Base-by-base conservation (phyloP, 2,113 vertebrate genomes). In the Bothrops jararaca region DNA sequence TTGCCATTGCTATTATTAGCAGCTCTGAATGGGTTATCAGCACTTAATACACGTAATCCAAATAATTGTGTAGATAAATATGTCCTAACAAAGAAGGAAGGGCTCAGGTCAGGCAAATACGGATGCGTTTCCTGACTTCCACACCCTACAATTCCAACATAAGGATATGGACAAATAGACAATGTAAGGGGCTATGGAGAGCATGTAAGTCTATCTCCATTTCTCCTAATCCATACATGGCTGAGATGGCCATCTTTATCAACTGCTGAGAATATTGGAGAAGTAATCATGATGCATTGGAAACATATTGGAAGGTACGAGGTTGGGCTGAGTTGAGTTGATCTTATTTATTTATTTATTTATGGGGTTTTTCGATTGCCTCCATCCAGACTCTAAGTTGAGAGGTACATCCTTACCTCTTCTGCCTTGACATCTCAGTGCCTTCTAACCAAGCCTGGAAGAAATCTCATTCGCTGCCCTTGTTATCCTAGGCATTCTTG, bases 401-500 rank as follows among this genome's bases (percentile, higher is more conserved):
- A 34, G 64, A n/a, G 24, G 29, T 26, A 12, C 1, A 90, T 34
- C 1, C 24, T 23, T 45, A 7, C 20, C 3, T 58, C 26, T 5
- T 86, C n/a, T 50, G 64, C 29, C 15, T 5, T 89, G 50, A 89
- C 23, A 45, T 52, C 53, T 56, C 15, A 88, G 20, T 26, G 26
- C 22, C 57, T 56, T 9, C 58, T 53, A 2, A 7, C 11, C 4
- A 53, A 34, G 42, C 4, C 29, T 29, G 13, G 80, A n/a, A 85
- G 20, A 15, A 69, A 69, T 18, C 64, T 23, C 15, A 9, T 50
- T 90, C 74, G 13, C 45, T 90, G 13, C 48, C 54, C 45, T 90
- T 60, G 88, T 89, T 86, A 57, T 90, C 69, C 54, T 64, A 60
- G 13, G 42, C 92, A 92, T 90, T 86, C 92, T 89, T 34, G 86